A percentile compares a stretch with the other conserved stretches of the same genome.
Conservation (phyloP, 2,888 invertebrate species). For the Notodonta dromedarius region DNA sequence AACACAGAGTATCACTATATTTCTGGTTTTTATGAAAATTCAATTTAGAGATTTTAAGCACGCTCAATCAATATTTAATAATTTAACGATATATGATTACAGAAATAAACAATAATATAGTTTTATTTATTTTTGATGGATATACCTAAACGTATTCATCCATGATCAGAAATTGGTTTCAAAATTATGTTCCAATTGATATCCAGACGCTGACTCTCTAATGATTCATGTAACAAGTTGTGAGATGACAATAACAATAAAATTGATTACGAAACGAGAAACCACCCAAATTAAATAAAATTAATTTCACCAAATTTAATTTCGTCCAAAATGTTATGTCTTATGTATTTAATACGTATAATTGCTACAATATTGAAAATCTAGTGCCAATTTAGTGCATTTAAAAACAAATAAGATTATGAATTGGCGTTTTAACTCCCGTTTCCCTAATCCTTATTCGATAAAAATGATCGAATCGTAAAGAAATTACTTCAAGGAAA, state of each 20-base stretch:
- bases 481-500: neutral
- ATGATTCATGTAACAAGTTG: slow-evolving; percentile 58
- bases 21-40: no score
- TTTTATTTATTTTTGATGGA: no score
- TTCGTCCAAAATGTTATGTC: slow-evolving; percentile 7
- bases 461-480: slow-evolving; percentile 25
- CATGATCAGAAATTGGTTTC: neutral
- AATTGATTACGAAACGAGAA: slow-evolving; percentile 46
- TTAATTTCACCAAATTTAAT: slow-evolving; percentile 36
- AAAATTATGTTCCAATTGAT: no score
- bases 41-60: no score
- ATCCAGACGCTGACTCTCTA: slow-evolving; percentile 22
- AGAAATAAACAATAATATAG: no score
- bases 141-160: no score
- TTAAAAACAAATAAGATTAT: slow-evolving; percentile 23
- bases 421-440: slow-evolving; percentile 28
- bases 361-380: slow-evolving; percentile 52
- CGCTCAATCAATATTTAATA: no score
- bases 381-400: slow-evolving; percentile 56
- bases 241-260: slow-evolving; percentile 81
- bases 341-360: slow-evolving; percentile 38
- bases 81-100: no score
- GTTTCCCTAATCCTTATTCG: slow-evolving; percentile 28
- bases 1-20: no score
- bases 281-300: slow-evolving; percentile 32